Percentiles rank a stretch among this genome's conserved stretches.
These are phyloP conservation scores for Drosophila murphyi DNA, from an alignment of 1,140 invertebrate species.

Conservation along the genomic window DNA sequence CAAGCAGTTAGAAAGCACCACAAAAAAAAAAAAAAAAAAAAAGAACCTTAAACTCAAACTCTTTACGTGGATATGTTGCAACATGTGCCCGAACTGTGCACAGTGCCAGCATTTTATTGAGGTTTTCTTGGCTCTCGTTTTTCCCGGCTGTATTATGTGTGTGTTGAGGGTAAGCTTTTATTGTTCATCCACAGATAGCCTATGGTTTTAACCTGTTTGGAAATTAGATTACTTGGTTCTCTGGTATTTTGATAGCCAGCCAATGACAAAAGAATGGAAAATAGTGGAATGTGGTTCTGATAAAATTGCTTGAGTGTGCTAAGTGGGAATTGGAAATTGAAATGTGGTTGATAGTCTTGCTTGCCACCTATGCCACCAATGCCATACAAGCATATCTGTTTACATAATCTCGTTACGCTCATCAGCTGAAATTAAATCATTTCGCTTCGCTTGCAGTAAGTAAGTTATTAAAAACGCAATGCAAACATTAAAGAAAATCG, in stretches of 20 bases:
- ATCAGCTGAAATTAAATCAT: constrained; percentile 9
- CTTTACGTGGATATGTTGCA: constrained; percentile 19
- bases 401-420: background rate
- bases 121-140: constrained; percentile 22
- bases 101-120: constrained; percentile 37
- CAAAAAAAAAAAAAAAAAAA: constrained; percentile 4
- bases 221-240: constrained; percentile 46
- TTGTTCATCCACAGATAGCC: constrained; percentile 23
- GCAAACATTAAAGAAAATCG: constrained; percentile 47
- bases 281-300: constrained; percentile 13
- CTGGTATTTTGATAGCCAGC: constrained; percentile 11
- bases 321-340: constrained; percentile 3
- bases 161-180: constrained; percentile 17
- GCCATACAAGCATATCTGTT: background rate
- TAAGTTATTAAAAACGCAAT: constrained; percentile 42
- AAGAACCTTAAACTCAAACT: constrained; percentile 14
- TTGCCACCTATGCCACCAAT: background rate
- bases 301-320: constrained; percentile 10
- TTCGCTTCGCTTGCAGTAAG: background rate
- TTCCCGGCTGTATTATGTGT: background rate
- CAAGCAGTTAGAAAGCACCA: constrained; percentile 34
- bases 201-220: constrained; percentile 38
- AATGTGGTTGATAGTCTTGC: constrained; percentile 10
- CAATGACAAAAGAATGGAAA: constrained; percentile 24
- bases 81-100: constrained; percentile 16